Conservation (phyloP, 2,113 vertebrate genomes). For the Odocoileus virginianus region DNA sequence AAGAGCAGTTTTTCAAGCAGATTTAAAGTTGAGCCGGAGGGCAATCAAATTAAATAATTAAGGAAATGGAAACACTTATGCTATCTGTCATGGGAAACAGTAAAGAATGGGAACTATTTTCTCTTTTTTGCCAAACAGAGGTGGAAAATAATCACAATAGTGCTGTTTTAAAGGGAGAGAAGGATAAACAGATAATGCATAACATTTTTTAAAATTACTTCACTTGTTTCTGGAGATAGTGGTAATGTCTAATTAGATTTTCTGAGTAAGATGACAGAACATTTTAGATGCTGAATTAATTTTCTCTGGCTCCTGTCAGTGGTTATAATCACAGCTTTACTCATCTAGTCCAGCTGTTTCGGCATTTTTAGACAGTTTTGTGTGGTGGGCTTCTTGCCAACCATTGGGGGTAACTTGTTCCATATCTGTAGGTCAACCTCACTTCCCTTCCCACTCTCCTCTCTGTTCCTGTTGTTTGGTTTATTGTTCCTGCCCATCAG, state of each 20-base stretch:
- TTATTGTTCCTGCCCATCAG: background rate
- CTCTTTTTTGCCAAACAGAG: background rate
- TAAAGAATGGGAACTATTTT: background rate
- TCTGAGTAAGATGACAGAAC: background rate
- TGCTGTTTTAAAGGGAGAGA: background rate
- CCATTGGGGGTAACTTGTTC: background rate
- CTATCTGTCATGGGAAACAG: slow-evolving; percentile 51
- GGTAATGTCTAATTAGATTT: background rate
- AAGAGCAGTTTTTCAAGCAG: background rate
- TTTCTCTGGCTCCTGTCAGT: background rate
- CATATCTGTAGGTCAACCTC: background rate
- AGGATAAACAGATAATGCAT: background rate
- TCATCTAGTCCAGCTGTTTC: background rate
- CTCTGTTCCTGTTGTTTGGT: slow-evolving; percentile 4
- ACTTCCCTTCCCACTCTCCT: background rate
- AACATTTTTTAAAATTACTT: background rate
- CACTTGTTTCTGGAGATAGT: background rate
- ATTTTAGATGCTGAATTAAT: background rate
- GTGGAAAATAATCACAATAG: slow-evolving; percentile 38
- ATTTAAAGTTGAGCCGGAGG: background rate
- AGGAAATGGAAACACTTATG: slow-evolving; percentile 60
- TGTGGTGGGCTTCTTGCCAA: background rate
- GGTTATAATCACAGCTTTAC: background rate
- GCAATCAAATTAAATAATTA: slow-evolving; percentile 21
- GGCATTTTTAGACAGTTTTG: background rate